Evolutionary conservation across 2,888 invertebrate genomes (phyloP).

Genomic region (Idaea aversata): DNA sequence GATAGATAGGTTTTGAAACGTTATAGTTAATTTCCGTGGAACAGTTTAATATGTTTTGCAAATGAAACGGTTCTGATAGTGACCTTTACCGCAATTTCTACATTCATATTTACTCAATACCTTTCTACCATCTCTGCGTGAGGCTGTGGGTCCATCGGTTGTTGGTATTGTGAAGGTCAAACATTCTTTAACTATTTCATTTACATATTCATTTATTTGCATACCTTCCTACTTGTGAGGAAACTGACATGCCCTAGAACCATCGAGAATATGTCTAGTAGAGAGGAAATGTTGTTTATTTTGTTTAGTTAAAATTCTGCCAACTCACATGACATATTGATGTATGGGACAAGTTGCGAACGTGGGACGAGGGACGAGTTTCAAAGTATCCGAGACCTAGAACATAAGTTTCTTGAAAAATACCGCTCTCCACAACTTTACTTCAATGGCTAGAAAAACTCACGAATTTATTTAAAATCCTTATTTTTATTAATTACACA

Average conservation of each 20-base stretch:
- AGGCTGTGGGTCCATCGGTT: neutral
- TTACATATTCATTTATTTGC: neutral
- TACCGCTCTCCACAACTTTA: too few species aligned
- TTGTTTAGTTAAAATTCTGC: too few species aligned
- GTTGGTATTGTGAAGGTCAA: neutral
- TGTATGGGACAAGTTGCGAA: too few species aligned
- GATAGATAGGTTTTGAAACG: neutral
- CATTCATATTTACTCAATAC: neutral
- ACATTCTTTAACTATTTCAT: neutral
- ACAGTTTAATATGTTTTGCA: constrained; percentile 31
- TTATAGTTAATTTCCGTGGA: neutral
- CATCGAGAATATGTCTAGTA: neutral
- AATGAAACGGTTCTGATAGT: constrained; percentile 38
- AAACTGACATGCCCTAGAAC: neutral
- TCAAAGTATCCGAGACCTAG: too few species aligned
- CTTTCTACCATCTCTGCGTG: neutral
- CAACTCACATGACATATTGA: too few species aligned
- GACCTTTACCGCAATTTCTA: constrained; percentile 22
- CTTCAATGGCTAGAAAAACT: too few species aligned
- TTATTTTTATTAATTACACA: constrained; percentile 9
- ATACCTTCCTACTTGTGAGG: neutral
- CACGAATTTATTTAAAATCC: neutral
- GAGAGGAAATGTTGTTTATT: too few species aligned
- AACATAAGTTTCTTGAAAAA: too few species aligned
- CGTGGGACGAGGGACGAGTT: too few species aligned